Evolutionary conservation across 2,113 vertebrate genomes (phyloP), one percentile per base, ranked within the genome.

Genomic region (Epinephelus cyanopodus): DNA sequence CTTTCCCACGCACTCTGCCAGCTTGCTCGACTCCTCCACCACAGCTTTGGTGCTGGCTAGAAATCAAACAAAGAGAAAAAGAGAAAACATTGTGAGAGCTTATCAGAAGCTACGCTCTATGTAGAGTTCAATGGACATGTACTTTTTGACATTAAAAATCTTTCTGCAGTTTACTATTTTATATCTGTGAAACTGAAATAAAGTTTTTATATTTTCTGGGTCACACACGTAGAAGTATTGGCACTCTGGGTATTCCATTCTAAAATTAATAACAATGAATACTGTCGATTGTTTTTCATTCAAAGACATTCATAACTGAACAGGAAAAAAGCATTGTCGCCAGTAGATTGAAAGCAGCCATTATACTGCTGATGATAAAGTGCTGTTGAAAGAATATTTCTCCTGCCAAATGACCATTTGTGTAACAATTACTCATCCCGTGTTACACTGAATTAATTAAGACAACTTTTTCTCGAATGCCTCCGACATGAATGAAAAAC

Each of bases 1-100:
- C 95, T 99, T 99, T 67, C 98, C 98, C 93, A 99, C 97, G 85
- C 98, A 99, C 83, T 99, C 98, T 45, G 98, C 98, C 87, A 99
- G 95, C 93, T 97, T 99, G 95, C 97, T 99, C 4, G 97, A 99
- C 96, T 99, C 98, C 92, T 99, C 98, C 86, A 99, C 96, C 91
- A 97, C 96, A 19, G 98, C 97, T 94, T 99, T 99, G 87, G 97
- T 96, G 65, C 96, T 96, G 90, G 96, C 98, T 99, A 74, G 29
- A 89, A 67, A 62, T 23, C 69, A 71, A 77, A 90, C 19, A 17
- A 71, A 67, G 18, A 71, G 0, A 42, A 2, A 62, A 74, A 79
- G 69, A 48, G 18, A 69, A 58, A 68, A 47, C 52, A 50, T 27
- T 63, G 42, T 37, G 4, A 54, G 25, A 81, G 8, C 42, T 42